Evolutionary conservation across 2,113 vertebrate species (phyloP).

Genomic region (Otocyon megalotis): DNA sequence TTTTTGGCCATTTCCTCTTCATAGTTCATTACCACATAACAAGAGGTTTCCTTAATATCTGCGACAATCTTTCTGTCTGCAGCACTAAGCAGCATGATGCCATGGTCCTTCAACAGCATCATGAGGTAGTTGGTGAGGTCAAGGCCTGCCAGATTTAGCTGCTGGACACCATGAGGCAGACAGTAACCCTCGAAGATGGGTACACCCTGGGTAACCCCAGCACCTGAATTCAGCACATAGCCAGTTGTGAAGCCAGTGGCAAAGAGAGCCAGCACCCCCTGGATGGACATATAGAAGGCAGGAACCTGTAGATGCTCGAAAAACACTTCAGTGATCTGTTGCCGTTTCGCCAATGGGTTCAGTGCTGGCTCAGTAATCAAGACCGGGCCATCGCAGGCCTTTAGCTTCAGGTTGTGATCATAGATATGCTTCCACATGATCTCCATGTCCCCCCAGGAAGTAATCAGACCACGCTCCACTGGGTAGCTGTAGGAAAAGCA

Average conservation of each 20-base stretch:
- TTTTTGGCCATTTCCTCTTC: conserved; percentile 78
- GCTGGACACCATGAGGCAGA: conserved; percentile 72
- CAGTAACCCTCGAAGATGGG: conserved; percentile 81
- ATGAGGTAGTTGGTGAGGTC: conserved; percentile 86
- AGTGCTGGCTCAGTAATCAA: conserved; percentile 79
- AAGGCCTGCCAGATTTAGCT: conserved; percentile 71
- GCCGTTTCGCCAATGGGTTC: conserved; percentile 68
- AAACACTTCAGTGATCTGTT: conserved; percentile 71
- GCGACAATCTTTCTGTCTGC: conserved; percentile 67
- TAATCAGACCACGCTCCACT: conserved; percentile 71
- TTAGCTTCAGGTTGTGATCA: conserved; percentile 72
- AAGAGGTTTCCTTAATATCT: conserved; percentile 75
- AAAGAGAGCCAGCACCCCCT: conserved; percentile 79
- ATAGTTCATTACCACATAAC: conserved; percentile 69
- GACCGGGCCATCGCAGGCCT: conserved; percentile 62
- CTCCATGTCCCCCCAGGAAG: conserved; percentile 79
- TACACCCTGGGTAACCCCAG: conserved; percentile 72
- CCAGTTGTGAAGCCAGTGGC: conserved; percentile 77
- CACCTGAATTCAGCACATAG: conserved; percentile 68
- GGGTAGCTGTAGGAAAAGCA: conserved; percentile 67
- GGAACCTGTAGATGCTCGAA: conserved; percentile 78
- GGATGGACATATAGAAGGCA: conserved; percentile 80
- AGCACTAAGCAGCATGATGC: conserved; percentile 83
- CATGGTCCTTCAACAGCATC: conserved; percentile 85
- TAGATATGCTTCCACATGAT: conserved; percentile 75